Evolutionary conservation across 2,888 invertebrate genomes (phyloP), one percentile per base, ranked within the genome.

Genomic region (Polyploca ridens): DNA sequence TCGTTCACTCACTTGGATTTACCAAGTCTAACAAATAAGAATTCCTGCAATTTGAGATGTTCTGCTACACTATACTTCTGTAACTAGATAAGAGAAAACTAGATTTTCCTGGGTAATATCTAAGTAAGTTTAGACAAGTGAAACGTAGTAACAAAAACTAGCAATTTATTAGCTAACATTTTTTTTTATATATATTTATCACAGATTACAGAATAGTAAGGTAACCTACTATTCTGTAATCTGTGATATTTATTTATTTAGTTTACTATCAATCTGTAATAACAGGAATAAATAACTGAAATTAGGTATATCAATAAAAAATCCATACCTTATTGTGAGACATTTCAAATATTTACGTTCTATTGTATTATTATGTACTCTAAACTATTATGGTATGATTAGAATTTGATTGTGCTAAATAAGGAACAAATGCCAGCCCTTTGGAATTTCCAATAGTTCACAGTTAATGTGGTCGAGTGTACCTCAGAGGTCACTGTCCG

Each of bases 401-500:
- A 59, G 8, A 59, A 59, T 59, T 27, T 58, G 10, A 58, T 33
- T 58, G 14, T 58, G 8, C 10, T 1, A 49, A 49, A 16, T 49
- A 16, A 14, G n/a, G n/a, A n/a, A n/a, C 46, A 46, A 46, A 54
- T 54, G 16, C 7, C 6, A 49, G 16, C 19, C 3, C 19, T 54
- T 19, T 54, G 54, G 54, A 54, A 19, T 19, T 54, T 19, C 2
- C 3, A 49, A 49, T 49, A 49, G 1, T 7, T 13, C 13, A 41
- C 41, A 41, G 13, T 13, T 33, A 10, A 33, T 35, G 38, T 38
- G 1, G 10, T 16, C n/a, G 35, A 35, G 59, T 35, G 35, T 54
- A 27, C 66, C 13, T 2, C 13, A 66, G 65, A 63, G 72, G 65
- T 69, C 76, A 74, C 68, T 67, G 84, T n/a, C 70, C 85, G 65